These are phyloP conservation scores for Vombatus ursinus DNA, from an alignment of 2,113 vertebrate species.

Conservation along the genomic window DNA sequence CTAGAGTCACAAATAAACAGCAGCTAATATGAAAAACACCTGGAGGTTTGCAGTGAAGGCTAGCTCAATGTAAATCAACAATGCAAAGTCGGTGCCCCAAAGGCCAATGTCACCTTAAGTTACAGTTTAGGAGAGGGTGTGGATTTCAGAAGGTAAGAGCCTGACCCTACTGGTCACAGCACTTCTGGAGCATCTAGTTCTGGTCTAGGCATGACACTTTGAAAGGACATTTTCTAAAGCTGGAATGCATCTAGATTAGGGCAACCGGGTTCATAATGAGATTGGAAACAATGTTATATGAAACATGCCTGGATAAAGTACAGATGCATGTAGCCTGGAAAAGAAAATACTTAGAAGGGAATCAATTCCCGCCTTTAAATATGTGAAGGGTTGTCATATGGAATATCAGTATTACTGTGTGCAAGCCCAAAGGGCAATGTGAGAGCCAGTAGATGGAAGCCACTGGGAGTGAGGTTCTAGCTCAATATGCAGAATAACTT, in stretches of 20 bases:
- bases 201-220: background rate
- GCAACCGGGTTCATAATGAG: background rate
- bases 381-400: background rate
- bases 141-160: too few species aligned
- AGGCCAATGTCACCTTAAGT: background rate
- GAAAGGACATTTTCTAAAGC: background rate
- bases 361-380: background rate
- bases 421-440: background rate
- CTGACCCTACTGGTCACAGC: background rate
- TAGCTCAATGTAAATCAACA: background rate
- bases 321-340: background rate
- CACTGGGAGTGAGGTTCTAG: background rate
- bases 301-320: background rate
- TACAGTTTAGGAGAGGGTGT: background rate
- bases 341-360: background rate
- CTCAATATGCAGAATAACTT: background rate
- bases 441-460: background rate
- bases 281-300: background rate
- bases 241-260: background rate
- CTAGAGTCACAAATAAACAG: background rate
- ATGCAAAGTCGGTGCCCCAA: too few species aligned
- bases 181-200: background rate
- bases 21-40: background rate
- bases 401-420: background rate
- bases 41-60: background rate